Base-by-base conservation (phyloP, 2,888 invertebrate species). In the Invenusta paracnida region DNA sequence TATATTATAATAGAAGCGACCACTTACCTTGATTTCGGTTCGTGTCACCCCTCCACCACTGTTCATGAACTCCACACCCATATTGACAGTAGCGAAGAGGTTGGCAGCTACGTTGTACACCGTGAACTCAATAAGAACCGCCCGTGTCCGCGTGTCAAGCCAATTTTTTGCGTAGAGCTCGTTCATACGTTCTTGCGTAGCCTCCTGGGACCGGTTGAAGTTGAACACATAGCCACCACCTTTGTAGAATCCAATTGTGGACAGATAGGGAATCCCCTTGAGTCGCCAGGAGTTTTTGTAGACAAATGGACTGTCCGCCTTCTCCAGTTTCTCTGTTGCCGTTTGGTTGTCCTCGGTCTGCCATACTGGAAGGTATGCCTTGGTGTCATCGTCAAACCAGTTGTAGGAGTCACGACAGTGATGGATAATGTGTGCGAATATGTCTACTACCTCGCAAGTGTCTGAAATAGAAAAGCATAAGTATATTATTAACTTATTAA, bases 71-170 rank as follows among this genome's bases (percentile, higher is more conserved):
- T 91, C 91, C 0, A 89, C 88, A 1, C 90, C 85, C 88, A 91
- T 88, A 11, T 90, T 89, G 30, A 89, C 89, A 0, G 91, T 90
- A 0, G 89, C 90, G 86, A 90, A 91, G 30, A 91, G 88, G 86
- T 91, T 91, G 25, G 89, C 88, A 87, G 91, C 90, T 1, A 90
- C 90, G 87, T 93, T 93, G 89, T 93, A 93, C 0, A 92, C 90
- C 0, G 93, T 92, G 88, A 93, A 93, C 88, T 93, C 93, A 29
- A 93, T 89, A 85, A 93, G 90, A 0, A 93, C 90, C 0, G 92
- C 93, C 83, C 93, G 88, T 0, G 93, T 92, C 81, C 90, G 87
- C 67, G 90, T 88, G 88, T 93, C 92, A 67, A 93, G 89, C 93
- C 93, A 93, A 84, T 90, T 89, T 30, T 86, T 30, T 88, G 87